phyloP scores from a whole-genome alignment of 2,888 invertebrate species.

The Hydroisotoma schaefferi region DNA sequence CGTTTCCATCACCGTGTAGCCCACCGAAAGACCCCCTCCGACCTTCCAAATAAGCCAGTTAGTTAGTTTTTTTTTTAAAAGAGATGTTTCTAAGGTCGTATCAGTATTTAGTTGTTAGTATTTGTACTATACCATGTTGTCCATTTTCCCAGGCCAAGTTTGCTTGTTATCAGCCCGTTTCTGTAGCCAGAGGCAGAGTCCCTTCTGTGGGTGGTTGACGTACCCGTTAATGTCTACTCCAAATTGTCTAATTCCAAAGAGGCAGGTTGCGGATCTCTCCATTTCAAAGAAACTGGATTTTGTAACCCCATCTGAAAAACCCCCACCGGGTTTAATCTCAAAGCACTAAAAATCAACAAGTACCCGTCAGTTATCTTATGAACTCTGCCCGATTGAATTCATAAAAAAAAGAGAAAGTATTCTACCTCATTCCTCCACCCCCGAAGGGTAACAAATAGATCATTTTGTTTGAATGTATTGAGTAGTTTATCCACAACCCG shows the following conservation, averaged over 20 bases:
- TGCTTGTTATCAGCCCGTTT: conserved; percentile 85
- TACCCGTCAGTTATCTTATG: background rate
- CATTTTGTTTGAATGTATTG: conserved; percentile 68
- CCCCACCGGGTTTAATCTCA: too few species aligned
- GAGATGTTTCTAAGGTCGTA: too few species aligned
- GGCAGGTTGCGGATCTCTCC: conserved; percentile 87
- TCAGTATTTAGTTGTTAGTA: too few species aligned
- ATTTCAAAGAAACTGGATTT: conserved; percentile 54
- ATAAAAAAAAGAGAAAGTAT: background rate
- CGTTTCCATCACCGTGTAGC: conserved; percentile 79
- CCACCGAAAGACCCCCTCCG: conserved; percentile 85
- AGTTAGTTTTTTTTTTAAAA: background rate
- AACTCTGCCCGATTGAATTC: background rate
- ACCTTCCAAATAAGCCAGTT: too few species aligned
- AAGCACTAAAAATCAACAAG: background rate
- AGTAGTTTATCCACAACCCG: conserved; percentile 73
- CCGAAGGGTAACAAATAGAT: conserved; percentile 73
- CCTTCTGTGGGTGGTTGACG: conserved; percentile 76
- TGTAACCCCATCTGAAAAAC: background rate
- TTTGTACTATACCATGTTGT: conserved; percentile 94
- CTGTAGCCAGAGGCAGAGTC: conserved; percentile 88
- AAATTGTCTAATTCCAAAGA: conserved; percentile 90
- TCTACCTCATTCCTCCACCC: conserved; percentile 69
- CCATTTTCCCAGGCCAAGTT: conserved; percentile 94
- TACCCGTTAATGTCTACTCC: conserved; percentile 94